phyloP scores from a whole-genome alignment of 2,113 vertebrate genomes.

The Chaetodon auriga region DNA sequence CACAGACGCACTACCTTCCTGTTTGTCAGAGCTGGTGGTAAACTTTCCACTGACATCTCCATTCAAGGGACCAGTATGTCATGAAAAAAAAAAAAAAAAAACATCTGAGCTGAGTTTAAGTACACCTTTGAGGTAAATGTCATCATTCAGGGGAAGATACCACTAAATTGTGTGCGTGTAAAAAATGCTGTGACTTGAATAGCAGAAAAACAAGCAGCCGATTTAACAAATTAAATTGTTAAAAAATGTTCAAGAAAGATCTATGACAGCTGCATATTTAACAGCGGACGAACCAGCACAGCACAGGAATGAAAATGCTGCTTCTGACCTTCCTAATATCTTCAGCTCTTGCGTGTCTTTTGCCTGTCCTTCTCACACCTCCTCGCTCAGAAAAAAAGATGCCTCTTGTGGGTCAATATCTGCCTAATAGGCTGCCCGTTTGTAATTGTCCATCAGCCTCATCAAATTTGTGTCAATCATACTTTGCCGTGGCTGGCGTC shows the following conservation, averaged over 20 bases:
- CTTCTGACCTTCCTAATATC: slow-evolving; percentile 52
- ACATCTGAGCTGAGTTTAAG: not conserved
- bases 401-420: slow-evolving; percentile 46
- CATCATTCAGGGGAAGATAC: not conserved
- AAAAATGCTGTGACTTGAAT: not conserved
- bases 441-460: slow-evolving; percentile 66
- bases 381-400: not conserved
- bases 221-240: not conserved
- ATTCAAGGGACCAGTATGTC: slow-evolving; percentile 69
- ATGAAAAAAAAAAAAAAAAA: not conserved
- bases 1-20: slow-evolving; percentile 84
- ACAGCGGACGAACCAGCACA: slow-evolving; percentile 10
- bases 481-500: slow-evolving; percentile 32
- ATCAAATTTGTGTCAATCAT: slow-evolving; percentile 63
- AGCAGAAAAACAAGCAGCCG: no score
- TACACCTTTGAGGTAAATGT: not conserved
- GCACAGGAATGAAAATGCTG: slow-evolving; percentile 6
- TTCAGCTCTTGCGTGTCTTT: slow-evolving; percentile 56
- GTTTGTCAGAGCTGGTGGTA: slow-evolving; percentile 87
- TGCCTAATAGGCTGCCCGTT: slow-evolving; percentile 45
- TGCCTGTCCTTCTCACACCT: slow-evolving; percentile 43
- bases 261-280: not conserved
- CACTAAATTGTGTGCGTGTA: not conserved
- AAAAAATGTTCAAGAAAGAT: not conserved
- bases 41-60: slow-evolving; percentile 91